These are phyloP conservation scores for Myrmecobius fasciatus DNA, from an alignment of 2,113 vertebrate genomes.

Conservation along the genomic window DNA sequence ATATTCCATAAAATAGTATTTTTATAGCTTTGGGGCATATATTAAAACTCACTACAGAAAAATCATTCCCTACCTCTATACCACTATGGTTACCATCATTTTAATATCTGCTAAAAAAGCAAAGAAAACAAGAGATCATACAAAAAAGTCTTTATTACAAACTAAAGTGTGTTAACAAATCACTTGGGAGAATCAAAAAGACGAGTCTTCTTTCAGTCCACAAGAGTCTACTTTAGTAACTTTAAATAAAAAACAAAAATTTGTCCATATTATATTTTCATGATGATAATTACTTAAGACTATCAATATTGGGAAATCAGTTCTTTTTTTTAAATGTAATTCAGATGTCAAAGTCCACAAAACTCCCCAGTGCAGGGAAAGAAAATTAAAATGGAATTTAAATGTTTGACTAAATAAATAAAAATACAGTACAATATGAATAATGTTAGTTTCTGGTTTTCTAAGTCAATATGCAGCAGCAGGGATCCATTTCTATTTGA, in stretches of 20 bases:
- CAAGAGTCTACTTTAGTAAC: not conserved
- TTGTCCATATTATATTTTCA: not conserved
- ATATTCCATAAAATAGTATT: not conserved
- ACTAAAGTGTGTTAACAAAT: not conserved
- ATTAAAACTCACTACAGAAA: not conserved
- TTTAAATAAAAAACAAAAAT: not conserved
- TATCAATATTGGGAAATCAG: not conserved
- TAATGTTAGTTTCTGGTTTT: not conserved
- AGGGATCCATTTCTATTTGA: not conserved
- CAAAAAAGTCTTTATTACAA: not conserved
- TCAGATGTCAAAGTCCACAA: not conserved
- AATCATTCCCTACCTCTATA: not conserved
- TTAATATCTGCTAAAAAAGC: not conserved
- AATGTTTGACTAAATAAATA: not conserved
- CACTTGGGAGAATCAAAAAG: not conserved
- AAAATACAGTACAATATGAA: not conserved
- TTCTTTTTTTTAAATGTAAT: not conserved
- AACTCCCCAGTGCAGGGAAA: not conserved
- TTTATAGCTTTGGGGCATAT: not conserved
- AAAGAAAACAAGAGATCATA: not conserved
- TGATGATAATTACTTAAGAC: not conserved
- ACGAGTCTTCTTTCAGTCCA: not conserved
- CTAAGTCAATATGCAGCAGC: not conserved
- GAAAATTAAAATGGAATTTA: not conserved
- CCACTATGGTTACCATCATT: not conserved